These are phyloP conservation scores for Tribolium castaneum DNA, from an alignment of 1,140 invertebrate genomes.

Conservation along the genomic window DNA sequence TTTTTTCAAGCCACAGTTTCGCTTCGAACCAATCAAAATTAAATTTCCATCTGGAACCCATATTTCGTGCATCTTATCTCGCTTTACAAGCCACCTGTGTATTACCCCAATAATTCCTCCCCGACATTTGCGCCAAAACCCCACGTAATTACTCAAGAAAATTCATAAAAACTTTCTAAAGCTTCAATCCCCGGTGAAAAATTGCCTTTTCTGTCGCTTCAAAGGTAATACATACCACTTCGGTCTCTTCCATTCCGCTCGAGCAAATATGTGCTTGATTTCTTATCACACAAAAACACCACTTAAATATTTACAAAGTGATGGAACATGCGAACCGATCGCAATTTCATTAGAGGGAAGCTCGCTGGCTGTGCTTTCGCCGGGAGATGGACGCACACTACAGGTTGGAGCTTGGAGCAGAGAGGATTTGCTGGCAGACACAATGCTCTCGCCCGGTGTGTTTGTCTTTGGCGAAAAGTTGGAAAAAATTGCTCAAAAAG, in stretches of 20 bases:
- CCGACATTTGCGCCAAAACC: too few species aligned
- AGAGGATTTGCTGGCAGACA: constrained; percentile 1
- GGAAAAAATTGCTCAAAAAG: background rate
- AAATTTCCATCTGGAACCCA: too few species aligned
- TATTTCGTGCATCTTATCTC: too few species aligned
- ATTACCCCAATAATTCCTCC: too few species aligned
- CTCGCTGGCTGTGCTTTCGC: constrained; percentile 1
- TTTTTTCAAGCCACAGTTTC: too few species aligned
- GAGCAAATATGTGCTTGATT: background rate
- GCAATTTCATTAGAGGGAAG: background rate
- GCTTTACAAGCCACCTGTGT: too few species aligned
- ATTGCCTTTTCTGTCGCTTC: too few species aligned
- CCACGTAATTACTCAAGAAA: too few species aligned
- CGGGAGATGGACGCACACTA: constrained; percentile 22
- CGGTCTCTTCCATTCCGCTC: constrained; percentile 12
- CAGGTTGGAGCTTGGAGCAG: constrained; percentile 20
- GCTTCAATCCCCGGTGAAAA: too few species aligned
- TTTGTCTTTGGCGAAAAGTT: background rate
- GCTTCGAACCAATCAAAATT: too few species aligned
- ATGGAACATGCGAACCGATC: background rate
- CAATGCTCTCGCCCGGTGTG: background rate
- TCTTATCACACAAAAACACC: background rate
- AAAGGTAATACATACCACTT: constrained; percentile 7
- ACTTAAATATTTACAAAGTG: constrained; percentile 5
- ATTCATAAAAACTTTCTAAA: too few species aligned